Evolutionary conservation across 2,888 invertebrate genomes (phyloP), one percentile per base, ranked within the genome.

Genomic region (Euplagia quadripunctaria): DNA sequence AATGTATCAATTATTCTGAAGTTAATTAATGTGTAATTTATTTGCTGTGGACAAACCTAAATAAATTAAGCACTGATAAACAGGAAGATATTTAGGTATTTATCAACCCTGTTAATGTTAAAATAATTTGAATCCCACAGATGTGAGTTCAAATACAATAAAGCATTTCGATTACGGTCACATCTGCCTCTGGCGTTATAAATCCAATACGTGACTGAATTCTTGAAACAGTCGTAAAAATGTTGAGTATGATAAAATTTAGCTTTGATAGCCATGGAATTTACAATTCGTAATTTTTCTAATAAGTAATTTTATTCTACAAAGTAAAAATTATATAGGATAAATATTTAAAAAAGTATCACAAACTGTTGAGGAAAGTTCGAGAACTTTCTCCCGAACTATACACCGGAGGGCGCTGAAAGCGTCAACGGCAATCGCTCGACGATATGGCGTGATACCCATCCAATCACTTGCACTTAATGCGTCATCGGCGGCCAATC

Each of bases 161-260:
- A 31, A 61, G 31, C 14, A 11, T 66, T 51, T 66, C 51, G 66
- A 66, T 66, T 66, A 41, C 66, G 66, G 51, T 66, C 66, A 66
- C 66, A 66, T 66, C 51, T 66, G 51, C 51, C 11, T 16, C 51
- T 43, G 20, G 11, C 41, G 66, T 51, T 51, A 66, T 51, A 66
- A 66, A 66, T 66, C 51, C 66, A 51, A 66, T 66, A 51, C 66
- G 51, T 51, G 66, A 51, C 51, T 14, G 17, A 66, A 51, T 51
- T 66, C 31, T 51, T 41, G 0, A 66, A 17, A 17, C 51, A 66
- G 49, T 51, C 51, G 51, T 66, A 41, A 66, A 66, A 66, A 51
- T 66, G 61, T 31, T 61, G 51, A 51, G 51, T 51, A 17, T 51
- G 51, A 51, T 51, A 16, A 66, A 66, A 51, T 66, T 66, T n/a